Conservation (phyloP, 2,888 invertebrate species). For the Dasypogon diadema region DNA sequence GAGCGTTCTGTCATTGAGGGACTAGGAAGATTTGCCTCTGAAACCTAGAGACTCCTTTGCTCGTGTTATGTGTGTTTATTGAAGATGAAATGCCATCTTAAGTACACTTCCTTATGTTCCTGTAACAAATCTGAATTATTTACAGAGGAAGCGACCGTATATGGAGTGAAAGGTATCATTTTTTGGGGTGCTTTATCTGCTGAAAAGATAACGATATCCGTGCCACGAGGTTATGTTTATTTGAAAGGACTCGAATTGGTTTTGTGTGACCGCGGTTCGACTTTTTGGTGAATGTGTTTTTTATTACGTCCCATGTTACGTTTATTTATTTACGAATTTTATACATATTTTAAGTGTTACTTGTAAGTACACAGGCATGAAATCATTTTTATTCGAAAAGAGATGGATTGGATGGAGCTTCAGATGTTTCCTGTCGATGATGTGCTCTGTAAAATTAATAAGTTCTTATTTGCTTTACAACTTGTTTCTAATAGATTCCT, state of each 20-base stretch:
- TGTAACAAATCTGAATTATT: slow-evolving; percentile 53
- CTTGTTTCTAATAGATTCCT: too few species aligned
- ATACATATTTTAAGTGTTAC: slow-evolving; percentile 36
- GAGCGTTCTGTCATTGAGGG: slow-evolving; percentile 33
- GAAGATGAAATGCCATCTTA: slow-evolving; percentile 54
- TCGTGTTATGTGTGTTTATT: slow-evolving; percentile 51
- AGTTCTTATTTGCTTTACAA: too few species aligned
- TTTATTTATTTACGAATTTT: slow-evolving; percentile 37
- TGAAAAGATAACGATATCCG: slow-evolving; percentile 38
- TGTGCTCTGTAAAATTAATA: too few species aligned
- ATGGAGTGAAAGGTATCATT: slow-evolving; percentile 13
- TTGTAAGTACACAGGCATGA: slow-evolving; percentile 33
- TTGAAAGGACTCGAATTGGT: slow-evolving; percentile 51
- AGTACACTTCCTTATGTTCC: slow-evolving; percentile 53
- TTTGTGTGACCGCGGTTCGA: slow-evolving; percentile 39
- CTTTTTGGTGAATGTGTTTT: not conserved
- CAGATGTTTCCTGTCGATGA: not conserved
- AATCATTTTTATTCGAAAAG: slow-evolving; percentile 10
- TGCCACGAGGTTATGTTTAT: slow-evolving; percentile 44
- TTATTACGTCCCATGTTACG: slow-evolving; percentile 12
- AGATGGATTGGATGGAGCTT: slow-evolving; percentile 15
- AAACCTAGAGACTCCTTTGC: slow-evolving; percentile 31
- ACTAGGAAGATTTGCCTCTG: slow-evolving; percentile 35
- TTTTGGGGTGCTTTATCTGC: slow-evolving; percentile 15
- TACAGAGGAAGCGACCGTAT: slow-evolving; percentile 24